Conservation (phyloP, 2,113 vertebrate species). For the Microtus richardsoni region DNA sequence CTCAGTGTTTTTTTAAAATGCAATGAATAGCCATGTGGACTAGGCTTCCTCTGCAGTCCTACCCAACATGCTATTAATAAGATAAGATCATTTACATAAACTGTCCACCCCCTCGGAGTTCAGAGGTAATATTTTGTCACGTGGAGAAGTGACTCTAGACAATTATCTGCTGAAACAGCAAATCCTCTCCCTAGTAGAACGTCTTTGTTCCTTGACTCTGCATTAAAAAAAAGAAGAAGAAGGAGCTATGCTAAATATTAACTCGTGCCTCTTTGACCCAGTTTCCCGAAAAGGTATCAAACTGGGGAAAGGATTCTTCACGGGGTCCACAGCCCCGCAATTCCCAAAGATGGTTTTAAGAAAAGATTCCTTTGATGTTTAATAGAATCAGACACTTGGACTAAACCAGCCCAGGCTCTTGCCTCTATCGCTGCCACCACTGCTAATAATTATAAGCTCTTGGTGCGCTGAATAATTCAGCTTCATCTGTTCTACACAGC, state of each 20-base stretch:
- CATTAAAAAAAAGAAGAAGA: constrained; percentile 75
- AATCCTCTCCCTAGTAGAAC: constrained; percentile 61
- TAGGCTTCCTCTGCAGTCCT: constrained; percentile 1
- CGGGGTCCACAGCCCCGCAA: constrained; percentile 65
- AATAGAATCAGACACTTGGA: constrained; percentile 85
- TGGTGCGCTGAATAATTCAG: constrained; percentile 95
- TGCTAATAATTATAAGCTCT: constrained; percentile 91
- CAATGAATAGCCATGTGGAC: neutral
- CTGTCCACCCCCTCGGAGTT: constrained; percentile 68
- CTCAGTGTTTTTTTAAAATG: neutral
- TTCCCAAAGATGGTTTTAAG: constrained; percentile 81
- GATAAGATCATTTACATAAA: constrained; percentile 56
- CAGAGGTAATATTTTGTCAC: constrained; percentile 83
- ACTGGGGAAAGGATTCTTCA: constrained; percentile 76
- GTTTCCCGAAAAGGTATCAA: constrained; percentile 84
- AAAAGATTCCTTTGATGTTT: constrained; percentile 83
- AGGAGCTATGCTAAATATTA: constrained; percentile 85
- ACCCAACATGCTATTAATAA: neutral
- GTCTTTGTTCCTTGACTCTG: constrained; percentile 88
- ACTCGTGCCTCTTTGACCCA: constrained; percentile 85
- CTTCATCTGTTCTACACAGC: constrained; percentile 87
- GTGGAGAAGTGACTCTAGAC: constrained; percentile 67
- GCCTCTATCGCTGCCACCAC: constrained; percentile 84
- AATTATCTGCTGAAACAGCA: constrained; percentile 87
- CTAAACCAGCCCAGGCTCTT: constrained; percentile 83